Evolutionary conservation across 2,113 vertebrate species (phyloP).

Genomic region (Pygoscelis antarcticus): DNA sequence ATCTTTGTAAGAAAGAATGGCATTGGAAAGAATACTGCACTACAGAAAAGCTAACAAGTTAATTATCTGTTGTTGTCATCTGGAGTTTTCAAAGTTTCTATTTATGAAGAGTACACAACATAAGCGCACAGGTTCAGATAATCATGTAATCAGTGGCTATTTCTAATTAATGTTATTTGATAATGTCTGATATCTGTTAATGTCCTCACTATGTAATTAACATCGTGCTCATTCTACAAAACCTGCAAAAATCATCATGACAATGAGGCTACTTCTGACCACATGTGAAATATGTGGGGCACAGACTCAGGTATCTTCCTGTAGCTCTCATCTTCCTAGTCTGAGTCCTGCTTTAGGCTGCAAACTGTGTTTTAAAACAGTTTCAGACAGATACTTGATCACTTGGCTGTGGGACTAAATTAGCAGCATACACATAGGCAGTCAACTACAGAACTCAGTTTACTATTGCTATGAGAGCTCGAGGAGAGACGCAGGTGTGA

Average conservation of each 20-base stretch:
- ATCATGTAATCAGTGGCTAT: neutral
- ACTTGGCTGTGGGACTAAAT: neutral
- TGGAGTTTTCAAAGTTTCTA: neutral
- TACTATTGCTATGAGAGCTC: neutral
- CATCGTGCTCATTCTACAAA: neutral
- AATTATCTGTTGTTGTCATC: neutral
- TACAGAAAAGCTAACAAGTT: neutral
- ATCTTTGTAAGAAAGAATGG: neutral
- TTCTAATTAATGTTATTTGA: neutral
- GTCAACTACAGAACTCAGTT: neutral
- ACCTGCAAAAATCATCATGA: neutral
- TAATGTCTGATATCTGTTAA: neutral
- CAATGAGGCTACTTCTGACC: neutral
- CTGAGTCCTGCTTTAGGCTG: neutral
- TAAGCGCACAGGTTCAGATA: neutral
- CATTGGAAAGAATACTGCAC: neutral
- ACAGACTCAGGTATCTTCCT: neutral
- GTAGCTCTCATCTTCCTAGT: neutral
- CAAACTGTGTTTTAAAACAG: neutral
- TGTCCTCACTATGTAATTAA: neutral
- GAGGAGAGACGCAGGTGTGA: neutral
- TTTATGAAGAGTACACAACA: neutral
- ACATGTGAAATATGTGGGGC: rapidly evolving
- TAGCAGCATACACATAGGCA: neutral
- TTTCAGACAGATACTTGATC: neutral